Evolutionary conservation across 1,140 invertebrate genomes (phyloP).

Genomic region (Trypoxylus dichotomus): DNA sequence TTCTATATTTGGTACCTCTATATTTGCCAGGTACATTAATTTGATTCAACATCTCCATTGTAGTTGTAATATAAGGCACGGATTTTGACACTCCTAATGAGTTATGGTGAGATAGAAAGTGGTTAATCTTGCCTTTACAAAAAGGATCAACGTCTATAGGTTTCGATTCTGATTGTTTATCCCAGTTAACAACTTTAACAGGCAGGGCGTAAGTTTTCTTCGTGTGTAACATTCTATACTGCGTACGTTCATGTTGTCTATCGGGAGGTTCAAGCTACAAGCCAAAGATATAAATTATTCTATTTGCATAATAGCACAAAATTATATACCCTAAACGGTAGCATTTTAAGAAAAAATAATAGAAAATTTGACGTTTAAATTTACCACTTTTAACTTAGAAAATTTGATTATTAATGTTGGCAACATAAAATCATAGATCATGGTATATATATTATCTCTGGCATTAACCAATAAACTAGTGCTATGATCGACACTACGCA

Average conservation of each 20-base stretch:
- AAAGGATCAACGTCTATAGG: slow-evolving; percentile 57
- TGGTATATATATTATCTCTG: too few relatives aligned
- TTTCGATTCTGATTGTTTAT: slow-evolving; percentile 50
- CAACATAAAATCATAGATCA: not conserved
- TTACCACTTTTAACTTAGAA: slow-evolving; percentile 11
- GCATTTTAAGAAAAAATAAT: slow-evolving; percentile 30
- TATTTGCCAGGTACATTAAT: slow-evolving; percentile 40
- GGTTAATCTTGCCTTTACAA: slow-evolving; percentile 54
- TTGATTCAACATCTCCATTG: slow-evolving; percentile 53
- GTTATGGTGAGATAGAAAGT: slow-evolving; percentile 53
- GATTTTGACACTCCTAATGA: slow-evolving; percentile 51
- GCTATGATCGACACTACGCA: too few relatives aligned
- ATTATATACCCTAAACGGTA: not conserved
- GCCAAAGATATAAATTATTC: not conserved
- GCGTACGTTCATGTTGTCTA: not conserved
- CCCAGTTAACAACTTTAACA: slow-evolving; percentile 57
- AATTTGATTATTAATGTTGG: not conserved
- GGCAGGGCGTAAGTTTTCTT: slow-evolving; percentile 54
- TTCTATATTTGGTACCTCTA: slow-evolving; percentile 30
- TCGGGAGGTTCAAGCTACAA: slow-evolving; percentile 31
- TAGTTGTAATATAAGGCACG: slow-evolving; percentile 51
- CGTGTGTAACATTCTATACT: slow-evolving; percentile 53
- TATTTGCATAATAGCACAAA: not conserved
- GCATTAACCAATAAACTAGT: too few relatives aligned
- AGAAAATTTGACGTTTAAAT: slow-evolving; percentile 28